phyloP scores from a whole-genome alignment of 2,113 vertebrate species.

The Mustelus asterias region DNA sequence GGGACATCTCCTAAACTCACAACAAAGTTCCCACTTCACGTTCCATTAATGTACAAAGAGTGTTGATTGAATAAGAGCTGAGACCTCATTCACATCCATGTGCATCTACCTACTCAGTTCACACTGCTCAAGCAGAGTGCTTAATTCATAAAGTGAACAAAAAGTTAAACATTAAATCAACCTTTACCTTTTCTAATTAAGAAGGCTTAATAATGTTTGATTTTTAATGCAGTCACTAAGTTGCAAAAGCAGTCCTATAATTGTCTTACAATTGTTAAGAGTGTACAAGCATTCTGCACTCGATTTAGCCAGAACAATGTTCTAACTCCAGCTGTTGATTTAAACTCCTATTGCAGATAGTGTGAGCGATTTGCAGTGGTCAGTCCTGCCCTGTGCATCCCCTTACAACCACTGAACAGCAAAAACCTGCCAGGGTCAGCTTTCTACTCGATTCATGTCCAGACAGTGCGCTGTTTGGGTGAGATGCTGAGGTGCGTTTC shows the following conservation, averaged over 20 bases:
- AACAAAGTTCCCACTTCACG: neutral
- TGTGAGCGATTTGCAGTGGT: neutral
- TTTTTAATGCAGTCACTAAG: neutral
- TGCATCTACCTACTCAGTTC: neutral
- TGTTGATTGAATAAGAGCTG: neutral
- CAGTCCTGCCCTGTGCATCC: neutral
- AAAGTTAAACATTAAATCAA: conserved; percentile 11
- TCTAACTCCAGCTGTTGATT: conserved; percentile 54
- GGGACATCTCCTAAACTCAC: neutral
- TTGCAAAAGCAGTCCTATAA: neutral
- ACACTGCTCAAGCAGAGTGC: neutral
- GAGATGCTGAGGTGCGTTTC: conserved; percentile 51
- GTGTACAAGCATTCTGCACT: conserved; percentile 48
- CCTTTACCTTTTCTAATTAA: neutral
- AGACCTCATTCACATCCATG: neutral
- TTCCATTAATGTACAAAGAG: neutral
- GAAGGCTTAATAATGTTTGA: neutral
- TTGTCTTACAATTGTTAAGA: conserved; percentile 32
- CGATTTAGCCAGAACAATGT: conserved; percentile 61
- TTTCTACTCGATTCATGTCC: conserved; percentile 27
- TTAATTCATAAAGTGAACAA: conserved; percentile 17
- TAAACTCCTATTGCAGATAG: conserved; percentile 50
- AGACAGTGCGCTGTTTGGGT: conserved; percentile 50
- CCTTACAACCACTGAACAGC: neutral
- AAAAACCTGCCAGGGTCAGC: conserved; percentile 38